Evolutionary conservation across 1,140 invertebrate genomes (phyloP), one percentile per base, ranked within the genome.

Genomic region (Gonioctena quinquepunctata): DNA sequence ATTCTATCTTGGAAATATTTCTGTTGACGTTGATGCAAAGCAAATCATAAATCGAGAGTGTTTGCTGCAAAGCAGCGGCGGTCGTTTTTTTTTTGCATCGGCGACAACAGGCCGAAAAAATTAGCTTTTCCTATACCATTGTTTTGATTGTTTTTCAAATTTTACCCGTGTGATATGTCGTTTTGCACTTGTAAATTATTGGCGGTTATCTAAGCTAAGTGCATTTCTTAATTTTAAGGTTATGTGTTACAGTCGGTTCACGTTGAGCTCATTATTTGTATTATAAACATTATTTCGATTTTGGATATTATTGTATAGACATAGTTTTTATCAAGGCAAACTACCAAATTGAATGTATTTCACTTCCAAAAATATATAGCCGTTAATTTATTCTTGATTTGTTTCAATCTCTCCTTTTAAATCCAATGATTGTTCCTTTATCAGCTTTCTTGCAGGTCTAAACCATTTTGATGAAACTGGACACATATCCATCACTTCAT

Each of bases 311-410:
- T 69, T 76, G 71, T 73, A 71, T 71, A 71, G 65, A 66, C 69
- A 75, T 75, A 73, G 71, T 73, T 76, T 76, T 66, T 74, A 74
- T 69, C 50, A 50, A 68, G 68, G 66, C 71, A 75, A 42, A 73
- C 71, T 76, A 76, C 74, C 74, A 76, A 76, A 76, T 71, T 73
- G 59, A 68, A 70, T 76, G 74, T 73, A 76, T 76, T 73, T 76
- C 71, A 73, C 50, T 73, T 69, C 49, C 68, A 71, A 71, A 72
- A 76, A 71, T 76, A 76, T 76, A 76, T 76, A 76, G 69, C 62
- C 74, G 74, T 75, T 75, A 75, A 70, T 73, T 75, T 70, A 75
- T 66, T 57, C 19, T 54, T 54, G 52, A 54, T 18, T 54, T 18
- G 52, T 22, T 21, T n/a, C n/a, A n/a, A n/a, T n/a, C n/a, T n/a